Percentiles rank a stretch among this genome's conserved stretches.
These are phyloP conservation scores for Embiotoca jacksoni DNA, from an alignment of 2,113 vertebrate species.

Conservation along the genomic window DNA sequence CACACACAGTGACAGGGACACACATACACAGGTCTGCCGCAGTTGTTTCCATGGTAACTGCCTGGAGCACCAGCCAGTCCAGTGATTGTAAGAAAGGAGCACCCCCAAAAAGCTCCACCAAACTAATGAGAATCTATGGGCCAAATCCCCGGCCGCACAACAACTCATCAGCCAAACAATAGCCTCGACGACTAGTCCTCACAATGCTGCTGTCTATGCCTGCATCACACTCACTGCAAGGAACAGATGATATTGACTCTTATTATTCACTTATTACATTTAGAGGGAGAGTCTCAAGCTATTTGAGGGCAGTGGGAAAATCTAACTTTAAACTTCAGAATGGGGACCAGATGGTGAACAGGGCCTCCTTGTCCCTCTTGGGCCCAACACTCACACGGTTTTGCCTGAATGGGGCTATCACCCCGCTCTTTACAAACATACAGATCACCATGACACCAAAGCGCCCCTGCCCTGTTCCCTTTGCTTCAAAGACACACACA, in stretches of 20 bases:
- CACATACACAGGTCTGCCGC: conserved; percentile 80
- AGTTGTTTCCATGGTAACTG: conserved; percentile 89
- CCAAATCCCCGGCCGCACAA: conserved; percentile 60
- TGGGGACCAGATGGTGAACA: conserved; percentile 70
- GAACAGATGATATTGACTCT: conserved; percentile 46
- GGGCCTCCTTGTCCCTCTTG: conserved; percentile 46
- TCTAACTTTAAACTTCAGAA: conserved; percentile 68
- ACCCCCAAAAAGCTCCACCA: conserved; percentile 71
- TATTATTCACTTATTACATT: conserved; percentile 73
- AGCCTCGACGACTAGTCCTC: conserved; percentile 36
- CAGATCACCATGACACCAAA: conserved; percentile 49
- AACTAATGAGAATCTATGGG: conserved; percentile 80
- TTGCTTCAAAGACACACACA: conserved; percentile 49
- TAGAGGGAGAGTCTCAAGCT: conserved; percentile 43
- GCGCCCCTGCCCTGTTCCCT: conserved; percentile 22
- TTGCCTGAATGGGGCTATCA: conserved; percentile 30
- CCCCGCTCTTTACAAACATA: conserved; percentile 28
- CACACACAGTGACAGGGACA: conserved; percentile 68
- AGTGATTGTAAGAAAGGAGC: conserved; percentile 75
- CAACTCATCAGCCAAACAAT: conserved; percentile 75
- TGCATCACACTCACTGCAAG: conserved; percentile 53
- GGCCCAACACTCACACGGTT: conserved; percentile 51
- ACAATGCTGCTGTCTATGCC: conserved; percentile 21
- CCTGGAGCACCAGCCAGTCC: conserved; percentile 84
- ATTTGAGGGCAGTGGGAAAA: conserved; percentile 50